These are phyloP conservation scores for Corythoichthys haematopterus DNA, from an alignment of 2,113 vertebrate genomes.

Conservation along the genomic window DNA sequence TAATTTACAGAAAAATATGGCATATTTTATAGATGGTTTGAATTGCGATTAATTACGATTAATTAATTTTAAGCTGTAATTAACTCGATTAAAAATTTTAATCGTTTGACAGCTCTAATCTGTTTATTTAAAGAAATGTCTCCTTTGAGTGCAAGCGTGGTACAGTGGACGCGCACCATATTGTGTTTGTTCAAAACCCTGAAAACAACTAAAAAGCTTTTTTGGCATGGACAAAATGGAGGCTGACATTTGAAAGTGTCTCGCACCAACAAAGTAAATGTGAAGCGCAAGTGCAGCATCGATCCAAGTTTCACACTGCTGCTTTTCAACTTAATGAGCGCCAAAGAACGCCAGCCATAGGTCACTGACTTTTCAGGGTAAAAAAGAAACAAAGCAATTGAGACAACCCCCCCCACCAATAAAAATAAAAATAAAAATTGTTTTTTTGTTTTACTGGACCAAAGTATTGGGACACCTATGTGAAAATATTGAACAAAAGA, in stretches of 20 bases:
- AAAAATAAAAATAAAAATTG: not conserved
- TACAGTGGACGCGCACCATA: not conserved
- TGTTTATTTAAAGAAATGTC: not conserved
- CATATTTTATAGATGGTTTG: too few species aligned
- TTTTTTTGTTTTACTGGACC: not conserved
- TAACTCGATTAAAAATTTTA: too few species aligned
- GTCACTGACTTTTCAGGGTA: not conserved
- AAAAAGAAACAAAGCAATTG: not conserved
- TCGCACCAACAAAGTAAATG: not conserved
- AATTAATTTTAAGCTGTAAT: too few species aligned
- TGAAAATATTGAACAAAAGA: not conserved
- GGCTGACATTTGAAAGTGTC: conserved; percentile 1
- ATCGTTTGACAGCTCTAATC: not conserved
- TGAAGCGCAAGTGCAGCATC: not conserved
- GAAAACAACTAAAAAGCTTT: not conserved
- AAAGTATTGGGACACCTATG: not conserved
- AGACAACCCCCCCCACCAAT: not conserved
- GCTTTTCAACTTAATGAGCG: not conserved
- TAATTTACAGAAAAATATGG: too few species aligned
- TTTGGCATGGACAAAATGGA: not conserved
- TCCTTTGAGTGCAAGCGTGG: not conserved
- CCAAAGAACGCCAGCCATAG: not conserved
- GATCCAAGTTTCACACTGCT: not conserved
- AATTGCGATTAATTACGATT: too few species aligned
- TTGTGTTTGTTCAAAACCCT: not conserved